Percentiles rank a stretch among this genome's conserved stretches.
Evolutionary conservation across 2,888 invertebrate species (phyloP).

Genomic region (Himalopsyche tibetana): DNA sequence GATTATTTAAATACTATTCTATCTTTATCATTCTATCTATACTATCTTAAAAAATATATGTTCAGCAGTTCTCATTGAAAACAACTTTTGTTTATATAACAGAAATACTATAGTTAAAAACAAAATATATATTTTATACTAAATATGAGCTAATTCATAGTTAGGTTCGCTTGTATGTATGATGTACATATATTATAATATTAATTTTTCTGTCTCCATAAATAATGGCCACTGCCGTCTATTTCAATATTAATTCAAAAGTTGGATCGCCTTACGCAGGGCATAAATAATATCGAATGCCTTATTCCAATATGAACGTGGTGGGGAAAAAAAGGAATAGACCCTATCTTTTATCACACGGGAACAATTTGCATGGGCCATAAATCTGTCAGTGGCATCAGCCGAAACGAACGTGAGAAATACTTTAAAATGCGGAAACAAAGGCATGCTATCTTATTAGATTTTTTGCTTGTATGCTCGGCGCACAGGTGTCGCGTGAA

Average conservation of each 20-base stretch:
- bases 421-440: conserved; percentile 61
- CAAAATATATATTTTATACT: no score
- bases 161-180: neutral
- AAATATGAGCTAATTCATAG: no score
- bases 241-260: conserved; percentile 30
- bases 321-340: neutral
- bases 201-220: neutral
- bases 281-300: conserved; percentile 30
- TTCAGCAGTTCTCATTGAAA: no score
- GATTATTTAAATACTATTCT: no score
- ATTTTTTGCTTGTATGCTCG: conserved; percentile 60
- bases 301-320: conserved; percentile 25
- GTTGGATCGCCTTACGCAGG: conserved; percentile 29
- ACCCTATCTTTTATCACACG: conserved; percentile 11
- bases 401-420: conserved; percentile 56
- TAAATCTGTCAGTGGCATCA: conserved; percentile 65
- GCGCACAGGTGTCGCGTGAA: conserved; percentile 63
- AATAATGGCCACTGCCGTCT: neutral
- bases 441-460: conserved; percentile 61
- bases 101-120: no score
- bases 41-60: no score
- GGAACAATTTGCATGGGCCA: conserved; percentile 49
- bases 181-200: neutral
- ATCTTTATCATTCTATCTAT: no score
- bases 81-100: no score